These are phyloP conservation scores for Sitta europaea DNA, from an alignment of 2,113 vertebrate species.

Conservation along the genomic window DNA sequence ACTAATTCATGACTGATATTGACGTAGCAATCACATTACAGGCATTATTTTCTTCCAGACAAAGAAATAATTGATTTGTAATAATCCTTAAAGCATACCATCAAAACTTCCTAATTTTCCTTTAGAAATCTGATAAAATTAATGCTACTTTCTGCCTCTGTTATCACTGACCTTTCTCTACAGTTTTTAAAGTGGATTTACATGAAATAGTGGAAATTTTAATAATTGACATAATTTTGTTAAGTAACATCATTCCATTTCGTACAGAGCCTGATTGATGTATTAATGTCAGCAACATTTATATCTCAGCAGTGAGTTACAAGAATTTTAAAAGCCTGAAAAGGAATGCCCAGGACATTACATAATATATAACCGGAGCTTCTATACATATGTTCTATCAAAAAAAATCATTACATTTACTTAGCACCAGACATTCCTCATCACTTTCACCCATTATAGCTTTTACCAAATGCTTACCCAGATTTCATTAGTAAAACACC, in stretches of 20 bases:
- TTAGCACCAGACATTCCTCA: not conserved
- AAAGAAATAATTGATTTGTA: constrained; percentile 11
- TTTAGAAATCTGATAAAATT: not conserved
- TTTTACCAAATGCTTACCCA: not conserved
- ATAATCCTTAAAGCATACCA: constrained; percentile 18
- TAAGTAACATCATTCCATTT: not conserved
- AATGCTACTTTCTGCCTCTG: not conserved
- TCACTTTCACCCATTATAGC: not conserved
- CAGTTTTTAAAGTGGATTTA: not conserved
- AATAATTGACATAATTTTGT: not conserved
- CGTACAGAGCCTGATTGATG: not conserved
- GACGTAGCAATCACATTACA: constrained; percentile 21
- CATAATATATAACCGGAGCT: not conserved
- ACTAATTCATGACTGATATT: constrained; percentile 45
- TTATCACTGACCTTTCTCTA: not conserved
- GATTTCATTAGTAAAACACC: not conserved
- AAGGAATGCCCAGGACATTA: not conserved
- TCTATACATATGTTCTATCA: not conserved
- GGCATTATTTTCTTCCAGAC: not conserved
- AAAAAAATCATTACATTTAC: not conserved
- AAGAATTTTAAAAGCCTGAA: not conserved
- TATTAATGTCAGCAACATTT: not conserved
- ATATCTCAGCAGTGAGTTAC: not conserved
- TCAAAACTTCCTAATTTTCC: not conserved
- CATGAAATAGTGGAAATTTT: not conserved